A percentile compares a stretch with the other conserved stretches of the same genome.
These are phyloP conservation scores for Spatula clypeata DNA, from an alignment of 2,797 vertebrate genomes.

Conservation along the genomic window DNA sequence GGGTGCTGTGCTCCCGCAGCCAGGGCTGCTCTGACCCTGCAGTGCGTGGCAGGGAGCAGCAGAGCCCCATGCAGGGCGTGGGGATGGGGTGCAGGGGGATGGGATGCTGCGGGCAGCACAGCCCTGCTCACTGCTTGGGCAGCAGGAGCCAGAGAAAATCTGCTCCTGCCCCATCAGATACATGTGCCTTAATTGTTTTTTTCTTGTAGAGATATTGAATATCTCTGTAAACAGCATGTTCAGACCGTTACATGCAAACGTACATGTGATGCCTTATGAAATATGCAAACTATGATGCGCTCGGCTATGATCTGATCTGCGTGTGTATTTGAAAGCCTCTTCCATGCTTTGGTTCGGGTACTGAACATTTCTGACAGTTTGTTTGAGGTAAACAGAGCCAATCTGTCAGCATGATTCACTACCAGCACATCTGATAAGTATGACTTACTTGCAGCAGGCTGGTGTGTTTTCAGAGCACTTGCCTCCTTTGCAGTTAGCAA, in stretches of 20 bases:
- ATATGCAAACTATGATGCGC: background rate
- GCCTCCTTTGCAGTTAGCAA: conserved; percentile 52
- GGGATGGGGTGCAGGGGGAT: background rate
- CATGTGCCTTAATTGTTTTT: conserved; percentile 31
- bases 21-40: background rate
- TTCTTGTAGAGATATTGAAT: background rate
- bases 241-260: background rate
- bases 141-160: background rate
- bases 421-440: conserved; percentile 63
- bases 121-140: no score
- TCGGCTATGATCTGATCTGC: background rate
- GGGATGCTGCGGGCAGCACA: background rate
- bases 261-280: conserved; percentile 37
- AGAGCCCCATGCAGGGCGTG: fast-evolving
- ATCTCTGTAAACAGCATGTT: background rate
- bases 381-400: conserved; percentile 61
- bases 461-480: conserved; percentile 53
- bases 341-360: conserved; percentile 22
- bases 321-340: conserved; percentile 25
- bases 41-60: background rate
- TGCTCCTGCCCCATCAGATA: background rate
- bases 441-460: conserved; percentile 38
- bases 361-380: conserved; percentile 53
- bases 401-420: conserved; percentile 56
- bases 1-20: background rate